Evolutionary conservation across 2,888 invertebrate genomes (phyloP).

Genomic region (Microctonus hyperodae): DNA sequence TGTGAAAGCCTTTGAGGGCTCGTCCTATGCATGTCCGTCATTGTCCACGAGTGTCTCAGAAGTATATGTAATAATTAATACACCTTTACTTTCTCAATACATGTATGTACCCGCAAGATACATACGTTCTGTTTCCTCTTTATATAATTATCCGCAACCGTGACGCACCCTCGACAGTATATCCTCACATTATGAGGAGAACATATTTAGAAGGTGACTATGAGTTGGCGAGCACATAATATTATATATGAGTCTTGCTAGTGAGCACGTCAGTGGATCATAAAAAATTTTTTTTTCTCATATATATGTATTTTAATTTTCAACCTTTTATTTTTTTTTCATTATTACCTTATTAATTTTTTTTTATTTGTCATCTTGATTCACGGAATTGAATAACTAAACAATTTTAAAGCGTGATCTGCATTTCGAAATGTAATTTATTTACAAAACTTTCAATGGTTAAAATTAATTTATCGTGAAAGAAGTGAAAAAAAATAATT

Average conservation of each 20-base stretch:
- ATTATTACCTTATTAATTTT: not conserved
- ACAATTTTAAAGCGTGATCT: no score
- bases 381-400: no score
- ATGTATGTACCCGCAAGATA: not conserved
- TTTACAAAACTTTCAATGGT: no score
- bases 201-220: conserved; percentile 9
- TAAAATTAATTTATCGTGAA: no score
- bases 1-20: not conserved
- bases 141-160: conserved; percentile 27
- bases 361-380: not conserved
- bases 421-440: no score
- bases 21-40: conserved; percentile 25
- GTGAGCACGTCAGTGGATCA: conserved; percentile 18
- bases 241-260: not conserved
- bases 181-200: conserved; percentile 23
- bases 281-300: conserved; percentile 11
- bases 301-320: not conserved
- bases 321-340: not conserved
- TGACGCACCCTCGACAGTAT: conserved; percentile 6
- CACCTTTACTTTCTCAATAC: not conserved
- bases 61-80: conserved; percentile 10
- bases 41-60: conserved; percentile 29
- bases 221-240: not conserved
- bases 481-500: no score
- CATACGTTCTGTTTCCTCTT: conserved; percentile 21